Percentiles rank a stretch among this genome's conserved stretches.
Conservation (phyloP, 1,140 invertebrate genomes). For the Eumaeus atala region DNA sequence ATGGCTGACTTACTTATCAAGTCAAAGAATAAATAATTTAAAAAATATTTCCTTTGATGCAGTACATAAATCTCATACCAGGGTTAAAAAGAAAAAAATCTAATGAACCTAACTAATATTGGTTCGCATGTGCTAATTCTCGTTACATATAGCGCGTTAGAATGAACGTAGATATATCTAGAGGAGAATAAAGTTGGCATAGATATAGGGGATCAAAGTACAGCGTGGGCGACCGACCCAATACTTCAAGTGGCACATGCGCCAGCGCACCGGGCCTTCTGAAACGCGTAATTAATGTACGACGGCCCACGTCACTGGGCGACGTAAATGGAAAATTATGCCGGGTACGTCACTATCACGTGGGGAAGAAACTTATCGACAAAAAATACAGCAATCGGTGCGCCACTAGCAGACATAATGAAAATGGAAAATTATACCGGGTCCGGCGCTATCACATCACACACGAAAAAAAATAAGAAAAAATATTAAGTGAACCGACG, state of each 20-base stretch:
- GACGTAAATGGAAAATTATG: constrained; percentile 8
- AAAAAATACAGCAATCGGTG: not conserved
- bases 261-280: constrained; percentile 51
- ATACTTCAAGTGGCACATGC: constrained; percentile 57
- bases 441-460: not conserved
- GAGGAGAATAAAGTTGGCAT: constrained; percentile 69
- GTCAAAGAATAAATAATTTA: no score
- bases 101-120: no score
- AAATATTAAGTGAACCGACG: constrained; percentile 11
- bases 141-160: not conserved
- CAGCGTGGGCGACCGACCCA: constrained; percentile 67
- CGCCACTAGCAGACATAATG: constrained; percentile 11
- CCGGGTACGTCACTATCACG: not conserved
- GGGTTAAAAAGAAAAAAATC: no score
- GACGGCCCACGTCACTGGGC: not conserved
- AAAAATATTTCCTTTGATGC: no score
- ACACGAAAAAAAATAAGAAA: constrained; percentile 15
- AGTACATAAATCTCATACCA: no score
- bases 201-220: constrained; percentile 70
- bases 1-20: no score
- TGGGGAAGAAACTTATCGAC: no score
- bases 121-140: no score
- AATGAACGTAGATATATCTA: constrained; percentile 60
- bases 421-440: no score
- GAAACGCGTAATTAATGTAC: constrained; percentile 39